Conservation (phyloP, 2,113 vertebrate species). For the human region DNA sequence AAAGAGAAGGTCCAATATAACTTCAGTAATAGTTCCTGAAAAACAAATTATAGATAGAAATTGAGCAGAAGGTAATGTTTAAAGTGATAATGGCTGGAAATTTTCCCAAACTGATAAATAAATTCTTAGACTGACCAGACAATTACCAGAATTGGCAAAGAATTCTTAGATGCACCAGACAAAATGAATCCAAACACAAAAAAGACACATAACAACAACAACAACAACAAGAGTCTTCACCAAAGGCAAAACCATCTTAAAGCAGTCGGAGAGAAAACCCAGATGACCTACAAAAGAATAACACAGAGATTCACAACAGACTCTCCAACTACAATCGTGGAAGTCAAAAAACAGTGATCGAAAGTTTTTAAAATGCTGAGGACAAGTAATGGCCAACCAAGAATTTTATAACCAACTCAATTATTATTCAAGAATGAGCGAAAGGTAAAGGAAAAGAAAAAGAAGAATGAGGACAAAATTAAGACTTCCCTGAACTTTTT, state of each 20-base stretch:
- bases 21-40: neutral
- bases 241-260: constrained; percentile 10
- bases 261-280: neutral
- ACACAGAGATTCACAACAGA: neutral
- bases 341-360: neutral
- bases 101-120: neutral
- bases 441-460: neutral
- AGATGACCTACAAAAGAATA: neutral
- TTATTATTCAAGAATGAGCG: neutral
- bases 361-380: neutral
- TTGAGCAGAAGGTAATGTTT: neutral
- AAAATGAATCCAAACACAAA: neutral
- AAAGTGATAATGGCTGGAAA: neutral
- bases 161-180: neutral
- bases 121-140: neutral
- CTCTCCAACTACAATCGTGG: neutral
- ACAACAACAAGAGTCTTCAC: neutral
- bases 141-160: neutral
- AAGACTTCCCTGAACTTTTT: neutral
- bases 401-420: neutral
- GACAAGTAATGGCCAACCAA: neutral
- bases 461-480: neutral
- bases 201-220: neutral
- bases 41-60: neutral
- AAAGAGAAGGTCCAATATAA: neutral